Conservation (phyloP, 2,888 invertebrate species). For the Merodon equestris region DNA sequence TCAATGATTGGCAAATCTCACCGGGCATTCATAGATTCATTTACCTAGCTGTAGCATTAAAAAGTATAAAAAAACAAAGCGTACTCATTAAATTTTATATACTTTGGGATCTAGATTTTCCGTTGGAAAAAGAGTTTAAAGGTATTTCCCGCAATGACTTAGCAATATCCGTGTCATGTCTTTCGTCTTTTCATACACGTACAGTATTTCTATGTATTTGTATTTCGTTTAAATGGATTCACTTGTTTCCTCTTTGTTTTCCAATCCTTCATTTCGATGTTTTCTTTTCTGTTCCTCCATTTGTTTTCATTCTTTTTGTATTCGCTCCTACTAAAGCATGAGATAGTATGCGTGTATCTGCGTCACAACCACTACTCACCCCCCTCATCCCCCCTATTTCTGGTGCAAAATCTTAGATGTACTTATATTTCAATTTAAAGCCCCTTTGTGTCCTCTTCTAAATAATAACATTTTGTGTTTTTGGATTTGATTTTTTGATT, state of each 20-base stretch:
- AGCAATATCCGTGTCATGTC: constrained; percentile 65
- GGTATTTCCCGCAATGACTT: constrained; percentile 66
- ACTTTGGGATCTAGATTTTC: constrained; percentile 65
- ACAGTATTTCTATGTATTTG: background rate
- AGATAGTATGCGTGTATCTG: constrained; percentile 36
- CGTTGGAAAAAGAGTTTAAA: constrained; percentile 64
- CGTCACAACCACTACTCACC: constrained; percentile 41
- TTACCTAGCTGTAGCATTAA: background rate
- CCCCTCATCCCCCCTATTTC: constrained; percentile 41
- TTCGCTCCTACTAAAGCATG: constrained; percentile 51
- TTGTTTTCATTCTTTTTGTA: constrained; percentile 3
- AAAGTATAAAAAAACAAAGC: background rate
- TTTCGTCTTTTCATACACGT: constrained; percentile 51
- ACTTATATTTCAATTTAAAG: constrained; percentile 9
- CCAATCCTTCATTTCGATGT: constrained; percentile 28
- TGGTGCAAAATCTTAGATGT: constrained; percentile 49
- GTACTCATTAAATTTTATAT: constrained; percentile 58
- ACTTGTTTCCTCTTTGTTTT: too few relatives aligned
- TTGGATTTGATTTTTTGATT: background rate
- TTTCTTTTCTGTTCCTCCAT: constrained; percentile 14
- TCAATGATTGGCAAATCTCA: constrained; percentile 37
- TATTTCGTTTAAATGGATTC: constrained; percentile 11
- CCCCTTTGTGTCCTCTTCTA: constrained; percentile 36
- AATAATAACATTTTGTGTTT: background rate
- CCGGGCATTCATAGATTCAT: constrained; percentile 41